Conservation (phyloP, 64 coral and sea anemone species). For the Porites australiensis region DNA sequence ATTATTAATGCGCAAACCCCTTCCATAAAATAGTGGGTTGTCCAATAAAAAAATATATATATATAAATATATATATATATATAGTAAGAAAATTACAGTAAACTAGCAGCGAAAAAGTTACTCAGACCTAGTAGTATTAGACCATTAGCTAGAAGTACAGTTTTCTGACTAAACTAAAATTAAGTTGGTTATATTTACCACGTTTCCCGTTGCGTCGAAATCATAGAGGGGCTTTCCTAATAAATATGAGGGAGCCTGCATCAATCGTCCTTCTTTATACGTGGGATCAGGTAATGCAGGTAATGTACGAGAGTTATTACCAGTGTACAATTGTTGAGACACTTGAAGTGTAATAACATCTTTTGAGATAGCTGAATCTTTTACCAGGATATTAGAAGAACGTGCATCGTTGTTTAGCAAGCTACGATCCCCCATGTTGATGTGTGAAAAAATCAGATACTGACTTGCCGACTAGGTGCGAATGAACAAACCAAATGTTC, state of each 20-base stretch:
- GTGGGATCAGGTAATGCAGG: not conserved
- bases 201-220: conserved; percentile 60
- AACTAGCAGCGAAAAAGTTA: too few relatives aligned
- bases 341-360: conserved; percentile 22
- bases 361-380: not conserved
- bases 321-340: not conserved
- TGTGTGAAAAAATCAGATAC: not conserved
- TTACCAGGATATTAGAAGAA: conserved; percentile 14
- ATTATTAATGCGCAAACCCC: too few relatives aligned
- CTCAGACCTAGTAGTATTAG: too few relatives aligned
- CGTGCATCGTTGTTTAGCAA: not conserved
- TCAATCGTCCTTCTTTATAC: not conserved
- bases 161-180: too few relatives aligned
- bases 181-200: not conserved
- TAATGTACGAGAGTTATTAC: not conserved
- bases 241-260: conserved; percentile 57
- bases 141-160: too few relatives aligned
- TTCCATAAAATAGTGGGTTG: too few relatives aligned
- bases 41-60: too few relatives aligned
- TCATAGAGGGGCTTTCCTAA: conserved; percentile 62
- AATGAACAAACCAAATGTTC: not conserved
- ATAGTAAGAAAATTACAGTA: too few relatives aligned
- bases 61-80: too few relatives aligned
- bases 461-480: not conserved
- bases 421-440: not conserved